Base-by-base conservation (phyloP, 2,797 vertebrate species). In the Labroides dimidiatus region DNA sequence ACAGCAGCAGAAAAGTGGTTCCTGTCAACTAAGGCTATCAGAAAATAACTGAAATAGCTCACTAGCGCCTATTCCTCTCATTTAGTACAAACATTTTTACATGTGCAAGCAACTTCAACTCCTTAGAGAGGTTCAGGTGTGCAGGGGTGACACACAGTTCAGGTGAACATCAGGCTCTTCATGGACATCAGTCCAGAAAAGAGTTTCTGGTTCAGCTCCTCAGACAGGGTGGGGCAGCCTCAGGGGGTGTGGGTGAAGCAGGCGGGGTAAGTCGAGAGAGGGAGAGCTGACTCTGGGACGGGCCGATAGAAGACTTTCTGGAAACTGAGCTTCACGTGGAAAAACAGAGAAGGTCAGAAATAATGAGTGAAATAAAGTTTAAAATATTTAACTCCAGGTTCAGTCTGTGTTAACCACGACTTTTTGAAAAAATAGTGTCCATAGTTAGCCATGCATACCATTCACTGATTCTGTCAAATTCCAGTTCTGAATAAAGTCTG, bases 231-330 rank as follows among this genome's bases (percentile, higher is more conserved):
- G 90, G 91, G n/a, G 71, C 89, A 1, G 77, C 70, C 24, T 92
- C 88, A 2, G 77, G 73, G 3, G 39, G 27, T 1, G 85, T 82
- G 0, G 83, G 84, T 11, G 88, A 90, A 30, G 88, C 48, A 2
- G 92, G 92, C 0, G 91, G 92, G 15, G 87, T 91, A 56, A 93
- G 73, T 1, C 81, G 85, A 21, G 78, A 84, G 13, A 82, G 59
- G 6, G 79, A 70, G 39, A 80, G 33, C 19, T 82, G 88, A 66
- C 47, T 74, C 45, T 80, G 83, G 20, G 80, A 82, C 0, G 77
- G 84, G 8, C 79, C 84, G 17, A 90, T 79, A 2, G 91, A 88
- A n/a, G 75, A 80, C 69, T 89, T 92, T 50, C 80, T 75, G 10
- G 2, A 36, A 54, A 47, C 13, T 2, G 23, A 60, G 37, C 92